Conservation (phyloP, 2,888 invertebrate species). For the Sphecodes monilicornis region DNA sequence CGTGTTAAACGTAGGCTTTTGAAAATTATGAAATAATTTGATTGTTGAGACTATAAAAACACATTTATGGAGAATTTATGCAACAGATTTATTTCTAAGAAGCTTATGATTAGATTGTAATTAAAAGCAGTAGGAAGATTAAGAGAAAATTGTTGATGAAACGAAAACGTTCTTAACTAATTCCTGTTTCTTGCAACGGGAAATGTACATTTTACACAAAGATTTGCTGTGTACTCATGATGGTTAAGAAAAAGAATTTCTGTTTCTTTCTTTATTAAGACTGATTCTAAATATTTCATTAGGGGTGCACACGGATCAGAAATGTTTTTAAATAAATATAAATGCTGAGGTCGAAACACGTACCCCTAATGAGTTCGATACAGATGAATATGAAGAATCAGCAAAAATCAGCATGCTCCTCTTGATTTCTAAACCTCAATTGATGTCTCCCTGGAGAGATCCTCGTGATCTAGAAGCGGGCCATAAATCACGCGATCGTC, state of each 20-base stretch:
- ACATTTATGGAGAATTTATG: too few species aligned
- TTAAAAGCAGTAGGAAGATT: too few species aligned
- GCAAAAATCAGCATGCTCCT: constrained; percentile 32
- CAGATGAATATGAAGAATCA: background rate
- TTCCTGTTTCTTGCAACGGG: background rate
- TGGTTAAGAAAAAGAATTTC: background rate
- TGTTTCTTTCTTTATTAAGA: background rate
- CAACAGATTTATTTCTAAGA: too few species aligned
- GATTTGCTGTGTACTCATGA: background rate
- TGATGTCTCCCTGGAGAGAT: constrained; percentile 58
- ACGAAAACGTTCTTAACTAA: too few species aligned
- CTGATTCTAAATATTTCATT: background rate
- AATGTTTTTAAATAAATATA: background rate
- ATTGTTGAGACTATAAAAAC: too few species aligned
- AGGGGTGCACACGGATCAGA: background rate
- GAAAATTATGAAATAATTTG: background rate
- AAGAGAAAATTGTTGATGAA: too few species aligned
- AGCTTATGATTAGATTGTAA: too few species aligned
- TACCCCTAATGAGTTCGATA: background rate
- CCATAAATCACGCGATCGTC: constrained; percentile 63
- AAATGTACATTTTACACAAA: background rate
- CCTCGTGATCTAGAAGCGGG: constrained; percentile 57
- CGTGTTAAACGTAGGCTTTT: background rate
- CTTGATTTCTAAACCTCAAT: constrained; percentile 67
- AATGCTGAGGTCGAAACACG: background rate